Conservation (phyloP, 2,888 invertebrate species). For the Timema cristinae region DNA sequence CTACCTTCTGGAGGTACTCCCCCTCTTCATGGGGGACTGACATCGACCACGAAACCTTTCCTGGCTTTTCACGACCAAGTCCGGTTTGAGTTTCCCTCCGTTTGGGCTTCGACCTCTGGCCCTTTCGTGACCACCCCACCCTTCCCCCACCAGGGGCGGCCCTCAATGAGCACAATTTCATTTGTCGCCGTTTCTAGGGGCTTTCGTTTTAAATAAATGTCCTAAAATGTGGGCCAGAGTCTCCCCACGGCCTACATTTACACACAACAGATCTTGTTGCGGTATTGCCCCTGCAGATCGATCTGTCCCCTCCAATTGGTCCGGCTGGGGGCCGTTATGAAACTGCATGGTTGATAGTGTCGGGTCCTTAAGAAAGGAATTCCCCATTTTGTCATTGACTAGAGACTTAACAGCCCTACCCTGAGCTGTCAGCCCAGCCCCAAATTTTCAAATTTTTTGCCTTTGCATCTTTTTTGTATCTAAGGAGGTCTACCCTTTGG, state of each 20-base stretch:
- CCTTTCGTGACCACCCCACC: background rate
- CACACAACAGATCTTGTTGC: conserved; percentile 32
- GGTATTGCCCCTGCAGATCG: background rate
- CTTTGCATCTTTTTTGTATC: no score
- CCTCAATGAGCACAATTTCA: no score
- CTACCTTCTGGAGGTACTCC: conserved; percentile 6
- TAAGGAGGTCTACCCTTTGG: no score
- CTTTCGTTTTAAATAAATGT: conserved; percentile 12
- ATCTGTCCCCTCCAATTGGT: conserved; percentile 35
- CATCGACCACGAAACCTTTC: no score
- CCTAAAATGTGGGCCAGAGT: conserved; percentile 40
- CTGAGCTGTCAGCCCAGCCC: no score
- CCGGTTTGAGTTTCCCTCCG: conserved; percentile 23
- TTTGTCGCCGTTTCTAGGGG: conserved; percentile 7
- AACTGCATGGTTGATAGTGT: conserved; percentile 37
- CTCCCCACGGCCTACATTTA: conserved; percentile 30
- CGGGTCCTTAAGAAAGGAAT: conserved; percentile 18
- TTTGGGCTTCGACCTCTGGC: background rate
- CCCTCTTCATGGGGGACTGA: no score
- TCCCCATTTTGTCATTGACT: no score
- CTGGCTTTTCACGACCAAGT: no score
- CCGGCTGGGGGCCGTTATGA: conserved; percentile 36
- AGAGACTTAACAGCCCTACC: no score
- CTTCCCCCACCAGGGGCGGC: no score
- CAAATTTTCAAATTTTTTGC: no score